Conservation (phyloP, 2,888 invertebrate species). For the Rhabditoides inermis region DNA sequence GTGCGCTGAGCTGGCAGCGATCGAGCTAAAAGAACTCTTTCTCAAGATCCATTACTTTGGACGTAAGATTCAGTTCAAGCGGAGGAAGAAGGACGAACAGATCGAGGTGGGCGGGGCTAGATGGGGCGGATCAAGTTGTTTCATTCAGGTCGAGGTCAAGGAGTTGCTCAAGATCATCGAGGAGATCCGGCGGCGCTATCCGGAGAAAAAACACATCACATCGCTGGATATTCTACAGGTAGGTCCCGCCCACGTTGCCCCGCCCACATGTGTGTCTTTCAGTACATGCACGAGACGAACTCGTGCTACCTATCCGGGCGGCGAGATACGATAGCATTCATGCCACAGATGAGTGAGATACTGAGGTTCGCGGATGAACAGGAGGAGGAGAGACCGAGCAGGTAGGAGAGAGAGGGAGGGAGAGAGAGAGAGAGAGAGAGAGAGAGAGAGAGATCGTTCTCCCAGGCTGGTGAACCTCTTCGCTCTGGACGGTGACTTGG, state of each 20-base stretch:
- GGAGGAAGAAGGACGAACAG: slow-evolving; percentile 37
- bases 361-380: slow-evolving; percentile 37
- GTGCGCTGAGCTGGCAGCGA: slow-evolving; percentile 51
- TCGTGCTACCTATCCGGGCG: slow-evolving; percentile 28
- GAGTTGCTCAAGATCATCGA: slow-evolving; percentile 50
- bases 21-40: slow-evolving; percentile 49
- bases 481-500: slow-evolving; percentile 25
- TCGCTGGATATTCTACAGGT: slow-evolving; percentile 47
- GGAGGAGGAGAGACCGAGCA: background rate
- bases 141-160: slow-evolving; percentile 38
- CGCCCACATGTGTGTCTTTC: slow-evolving; percentile 9
- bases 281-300: slow-evolving; percentile 46
- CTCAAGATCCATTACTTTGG: slow-evolving; percentile 47
- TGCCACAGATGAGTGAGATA: too few relatives aligned
- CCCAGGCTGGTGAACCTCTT: background rate
- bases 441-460: background rate
- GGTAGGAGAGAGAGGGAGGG: too few relatives aligned
- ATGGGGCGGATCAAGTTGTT: background rate
- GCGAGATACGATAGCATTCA: slow-evolving; percentile 50
- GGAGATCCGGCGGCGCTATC: slow-evolving; percentile 44
- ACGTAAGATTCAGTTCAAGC: slow-evolving; percentile 48
- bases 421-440: background rate
- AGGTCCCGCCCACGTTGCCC: background rate
- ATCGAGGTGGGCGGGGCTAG: slow-evolving; percentile 28
- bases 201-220: slow-evolving; percentile 48